Evolutionary conservation across 2,113 vertebrate species (phyloP).

Genomic region (Serranochromis macrocephalus): DNA sequence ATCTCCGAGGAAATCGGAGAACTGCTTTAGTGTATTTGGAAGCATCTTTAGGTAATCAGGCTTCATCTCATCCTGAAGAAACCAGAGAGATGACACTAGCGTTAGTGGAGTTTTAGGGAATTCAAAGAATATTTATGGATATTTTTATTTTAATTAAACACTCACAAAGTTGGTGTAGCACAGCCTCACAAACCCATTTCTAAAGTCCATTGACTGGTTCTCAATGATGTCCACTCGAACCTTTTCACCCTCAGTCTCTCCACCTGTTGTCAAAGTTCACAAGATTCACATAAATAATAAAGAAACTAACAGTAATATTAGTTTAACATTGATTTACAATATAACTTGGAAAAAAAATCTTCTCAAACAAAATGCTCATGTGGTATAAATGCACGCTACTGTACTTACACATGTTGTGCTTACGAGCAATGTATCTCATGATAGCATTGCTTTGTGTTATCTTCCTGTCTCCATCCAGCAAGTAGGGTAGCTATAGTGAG

Average conservation of each 20-base stretch:
- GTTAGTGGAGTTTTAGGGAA: not conserved
- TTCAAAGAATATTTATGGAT: not conserved
- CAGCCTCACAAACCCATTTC: constrained; percentile 75
- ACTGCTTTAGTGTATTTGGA: constrained; percentile 69
- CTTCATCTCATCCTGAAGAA: constrained; percentile 74
- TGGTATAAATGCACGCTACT: not conserved
- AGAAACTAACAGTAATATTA: not conserved
- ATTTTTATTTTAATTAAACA: not conserved
- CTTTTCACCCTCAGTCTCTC: constrained; percentile 80
- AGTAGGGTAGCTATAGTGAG: constrained; percentile 78
- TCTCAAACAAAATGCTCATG: not conserved
- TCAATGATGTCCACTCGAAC: constrained; percentile 80
- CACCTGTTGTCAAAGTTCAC: constrained; percentile 56
- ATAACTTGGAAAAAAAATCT: not conserved
- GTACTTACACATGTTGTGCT: constrained; percentile 82
- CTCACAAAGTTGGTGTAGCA: constrained; percentile 85
- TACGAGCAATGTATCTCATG: constrained; percentile 86
- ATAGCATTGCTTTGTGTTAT: constrained; percentile 92
- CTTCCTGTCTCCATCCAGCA: constrained; percentile 79
- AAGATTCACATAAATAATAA: not conserved
- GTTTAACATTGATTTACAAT: not conserved
- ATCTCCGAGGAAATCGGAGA: constrained; percentile 79
- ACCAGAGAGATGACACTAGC: not conserved
- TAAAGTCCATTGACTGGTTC: constrained; percentile 88
- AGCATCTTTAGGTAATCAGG: constrained; percentile 71